Evolutionary conservation across 2,113 vertebrate species (phyloP), one percentile per base, ranked within the genome.

Genomic region (Trachemys scripta): DNA sequence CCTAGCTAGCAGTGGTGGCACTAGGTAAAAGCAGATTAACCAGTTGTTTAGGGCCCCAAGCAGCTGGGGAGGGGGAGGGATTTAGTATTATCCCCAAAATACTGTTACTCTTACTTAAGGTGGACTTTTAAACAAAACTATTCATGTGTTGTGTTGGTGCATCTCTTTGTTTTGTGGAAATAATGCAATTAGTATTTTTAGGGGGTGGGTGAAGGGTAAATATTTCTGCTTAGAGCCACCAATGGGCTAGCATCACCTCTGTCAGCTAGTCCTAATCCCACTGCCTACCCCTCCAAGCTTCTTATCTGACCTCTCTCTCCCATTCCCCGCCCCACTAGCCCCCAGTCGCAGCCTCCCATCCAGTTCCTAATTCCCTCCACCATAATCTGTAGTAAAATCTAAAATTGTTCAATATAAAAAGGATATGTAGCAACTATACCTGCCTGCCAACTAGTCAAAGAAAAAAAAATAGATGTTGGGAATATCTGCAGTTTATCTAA

Each of bases 401-500:
- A 82, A 65, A 12, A 83, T 49, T 4, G 27, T 19, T 1, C 1
- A 11, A 88, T 38, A 24, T 62, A 22, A 90, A 90, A 92, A 92
- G 38, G 1, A 90, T 75, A 56, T 22, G 47, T 20, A 81, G 69
- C 4, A 79, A 59, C 47, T 14, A 69, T 35, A 79, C 75, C 79
- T 4, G n/a, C 38, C 2, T 59, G 38, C 12, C 24, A 65, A 31
- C 11, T 82, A 65, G 24, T 53, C 79, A 1, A 54, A 54, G 3
- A 35, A 59, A 38, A 20, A 20, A 9, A 5, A 27, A 53, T 85
- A 10, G 91, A 87, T 83, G 42, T 38, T 14, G 2, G 42, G 75
- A 89, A 85, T 53, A 96, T 85, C n/a, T 82, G n/a, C n/a, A 87
- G 65, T 82, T 93, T 69, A 85, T 90, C 16, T 20, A 81, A 90